These are phyloP conservation scores for Homalodisca vitripennis DNA, from an alignment of 1,140 invertebrate species.

Conservation along the genomic window DNA sequence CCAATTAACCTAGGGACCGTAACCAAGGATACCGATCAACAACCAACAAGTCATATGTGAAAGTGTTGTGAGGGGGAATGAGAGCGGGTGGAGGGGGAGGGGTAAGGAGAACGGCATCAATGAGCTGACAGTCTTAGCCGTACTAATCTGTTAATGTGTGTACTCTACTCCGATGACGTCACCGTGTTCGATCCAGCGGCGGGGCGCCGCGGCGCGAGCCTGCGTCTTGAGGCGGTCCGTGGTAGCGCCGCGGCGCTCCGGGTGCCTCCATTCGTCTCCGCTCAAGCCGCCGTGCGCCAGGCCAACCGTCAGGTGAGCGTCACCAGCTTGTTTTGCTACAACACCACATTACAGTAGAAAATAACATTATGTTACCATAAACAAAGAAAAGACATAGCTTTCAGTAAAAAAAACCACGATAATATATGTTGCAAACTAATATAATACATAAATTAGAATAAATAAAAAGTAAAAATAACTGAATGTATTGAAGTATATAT, in stretches of 20 bases:
- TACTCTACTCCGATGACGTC: constrained; percentile 19
- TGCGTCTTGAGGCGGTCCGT: not conserved
- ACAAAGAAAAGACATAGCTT: not conserved
- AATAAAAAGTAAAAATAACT: too few relatives aligned
- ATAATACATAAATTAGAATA: too few relatives aligned
- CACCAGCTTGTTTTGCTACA: not conserved
- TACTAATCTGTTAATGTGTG: constrained; percentile 18
- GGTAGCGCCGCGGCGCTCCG: not conserved
- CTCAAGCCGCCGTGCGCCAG: not conserved
- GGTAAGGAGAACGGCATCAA: too few relatives aligned
- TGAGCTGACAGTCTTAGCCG: constrained; percentile 2
- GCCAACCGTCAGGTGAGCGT: too few relatives aligned
- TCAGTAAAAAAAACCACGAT: not conserved
- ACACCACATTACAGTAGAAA: not conserved
- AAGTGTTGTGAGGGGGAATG: too few relatives aligned
- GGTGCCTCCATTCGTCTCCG: not conserved
- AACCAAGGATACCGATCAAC: too few relatives aligned
- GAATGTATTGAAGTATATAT: too few relatives aligned
- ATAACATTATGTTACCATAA: not conserved
- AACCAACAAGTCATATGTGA: too few relatives aligned
- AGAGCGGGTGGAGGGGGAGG: too few relatives aligned
- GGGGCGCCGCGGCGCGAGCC: not conserved
- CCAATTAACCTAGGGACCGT: too few relatives aligned
- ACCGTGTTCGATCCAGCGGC: constrained; percentile 9
- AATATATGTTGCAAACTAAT: too few relatives aligned